A percentile compares a stretch with the other conserved stretches of the same genome.
Conservation (phyloP, 2,888 invertebrate species). For the Muscina levida region DNA sequence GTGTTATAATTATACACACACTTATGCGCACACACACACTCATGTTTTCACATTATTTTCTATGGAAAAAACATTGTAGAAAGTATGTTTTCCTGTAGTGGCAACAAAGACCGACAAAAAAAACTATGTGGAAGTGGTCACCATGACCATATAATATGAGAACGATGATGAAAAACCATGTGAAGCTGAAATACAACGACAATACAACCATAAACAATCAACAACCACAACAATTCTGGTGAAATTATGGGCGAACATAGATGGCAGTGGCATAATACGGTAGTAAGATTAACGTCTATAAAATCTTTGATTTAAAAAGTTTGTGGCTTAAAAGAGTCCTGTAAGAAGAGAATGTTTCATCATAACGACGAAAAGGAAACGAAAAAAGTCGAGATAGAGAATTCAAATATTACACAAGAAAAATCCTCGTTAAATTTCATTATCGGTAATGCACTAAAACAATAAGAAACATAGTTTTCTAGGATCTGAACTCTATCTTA, state of each 20-base stretch:
- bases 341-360: too few species aligned
- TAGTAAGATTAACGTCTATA: background rate
- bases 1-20: background rate
- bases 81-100: background rate
- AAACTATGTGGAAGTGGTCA: background rate
- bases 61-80: background rate
- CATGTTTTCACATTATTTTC: background rate
- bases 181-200: background rate
- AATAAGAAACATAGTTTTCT: too few species aligned
- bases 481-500: too few species aligned
- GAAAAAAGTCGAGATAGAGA: too few species aligned
- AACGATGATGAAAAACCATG: background rate
- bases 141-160: background rate
- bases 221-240: conserved; percentile 4
- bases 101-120: background rate
- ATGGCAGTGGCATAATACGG: background rate
- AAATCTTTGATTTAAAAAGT: too few species aligned
- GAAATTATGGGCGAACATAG: background rate
- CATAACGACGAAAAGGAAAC: too few species aligned
- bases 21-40: background rate
- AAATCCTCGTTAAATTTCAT: too few species aligned
- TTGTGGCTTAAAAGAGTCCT: too few species aligned
- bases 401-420: too few species aligned
- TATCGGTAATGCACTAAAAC: too few species aligned
- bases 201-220: conserved; percentile 18